Base-by-base conservation (phyloP, 2,797 vertebrate genomes). In the Myripristis jacobus region DNA sequence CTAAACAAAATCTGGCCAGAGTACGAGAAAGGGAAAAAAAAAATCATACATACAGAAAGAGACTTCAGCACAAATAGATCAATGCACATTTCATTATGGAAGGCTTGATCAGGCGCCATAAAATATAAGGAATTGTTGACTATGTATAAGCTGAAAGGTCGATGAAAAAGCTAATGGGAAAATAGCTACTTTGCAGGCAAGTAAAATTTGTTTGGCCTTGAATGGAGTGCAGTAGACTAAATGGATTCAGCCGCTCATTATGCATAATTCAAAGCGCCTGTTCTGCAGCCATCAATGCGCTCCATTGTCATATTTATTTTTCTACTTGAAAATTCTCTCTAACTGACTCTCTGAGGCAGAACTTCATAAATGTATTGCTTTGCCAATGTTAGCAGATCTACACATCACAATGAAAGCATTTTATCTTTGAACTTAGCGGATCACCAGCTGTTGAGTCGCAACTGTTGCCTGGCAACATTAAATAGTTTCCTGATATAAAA, bases 391-490 rank as follows among this genome's bases (percentile, higher is more conserved):
- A 25, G 62, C 73, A 15, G 44, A 61, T 51, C 27, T 10, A 18
- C 22, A 63, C 29, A 4, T 22, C 51, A 68, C 70, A 59, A 80
- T 66, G 22, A 80, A 78, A 61, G 48, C 0, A 4, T 52, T 72
- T 70, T 46, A 70, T 81, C 70, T 73, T 44, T 34, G 56, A 76
- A 61, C 52, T 4, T n/a, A 36, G 12, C 34, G 24, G 25, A 73
- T 57, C 6, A 53, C 52, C 74, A 74, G 71, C 79, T 72, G 79
- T 67, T 58, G 64, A 60, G 38, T 47, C 34, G 56, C 9, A 31
- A 59, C 70, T 56, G 82, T 88, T 86, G 75, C 75, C 68, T 72
- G 60, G 87, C 56, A 80, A 81, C 77, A 25, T 70, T 43, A 71
- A 66, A 68, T 51, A 72, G 51, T 61, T 57, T 44, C 13, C 15